Base-by-base conservation (phyloP, 2,797 vertebrate genomes). In the Microctenopoma steveboyesi region DNA sequence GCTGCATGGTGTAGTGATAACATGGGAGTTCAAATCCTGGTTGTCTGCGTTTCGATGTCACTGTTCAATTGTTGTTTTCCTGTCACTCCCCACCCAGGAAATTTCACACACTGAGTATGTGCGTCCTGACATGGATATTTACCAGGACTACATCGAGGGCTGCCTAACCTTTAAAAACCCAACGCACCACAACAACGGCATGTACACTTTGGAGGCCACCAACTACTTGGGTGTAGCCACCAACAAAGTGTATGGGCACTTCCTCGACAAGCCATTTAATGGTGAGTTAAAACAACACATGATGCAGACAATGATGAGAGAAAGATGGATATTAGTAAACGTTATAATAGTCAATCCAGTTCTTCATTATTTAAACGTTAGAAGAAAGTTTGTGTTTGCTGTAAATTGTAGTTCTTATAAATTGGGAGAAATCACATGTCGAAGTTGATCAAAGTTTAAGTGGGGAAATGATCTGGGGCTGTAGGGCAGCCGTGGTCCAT, bases 171-270 rank as follows among this genome's bases (percentile, higher is more conserved):
- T 99, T 89, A 95, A 96, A 86, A 96, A 97, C 81, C 97, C 98
- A 60, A 98, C 98, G 1, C 97, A 99, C 79, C 95, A 95, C 92
- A 96, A 99, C 91, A 99, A 99, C 0, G 97, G 98, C 78, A 98
- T 98, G 94, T 99, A 99, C 78, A 99, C 98, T 0, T 91, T 99
- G 47, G 91, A 96, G 75, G 97, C 96, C 57, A 94, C 85, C 79
- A 99, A 99, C 90, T 91, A 92, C 22, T 86, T 99, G 86, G 98
- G 97, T 18, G 88, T 91, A 1, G 94, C 93, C 86, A 94, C 82
- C 76, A 95, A 94, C 81, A 96, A 94, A 0, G 95, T 99, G 76
- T 95, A 94, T 3, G 97, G 95, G 10, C 96, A 98, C 83, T 99
- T 99, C 89, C 94, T 99, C 22, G 91, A 94, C 77, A 92, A 93